A percentile compares a stretch with the other conserved stretches of the same genome.
Conservation (phyloP, 2,113 vertebrate species). For the Murina feae region DNA sequence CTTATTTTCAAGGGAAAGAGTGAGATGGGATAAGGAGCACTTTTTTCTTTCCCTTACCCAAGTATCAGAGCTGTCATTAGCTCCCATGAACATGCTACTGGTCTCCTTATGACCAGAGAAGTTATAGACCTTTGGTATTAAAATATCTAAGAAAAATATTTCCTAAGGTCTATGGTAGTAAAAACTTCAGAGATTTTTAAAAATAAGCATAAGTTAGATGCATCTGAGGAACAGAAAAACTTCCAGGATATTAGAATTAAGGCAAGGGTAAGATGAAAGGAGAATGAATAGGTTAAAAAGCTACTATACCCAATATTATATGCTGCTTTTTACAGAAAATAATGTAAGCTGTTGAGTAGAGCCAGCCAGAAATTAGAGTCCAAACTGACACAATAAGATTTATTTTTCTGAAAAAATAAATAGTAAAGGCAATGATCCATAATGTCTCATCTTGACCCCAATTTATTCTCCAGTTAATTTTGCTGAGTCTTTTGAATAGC, state of each 20-base stretch:
- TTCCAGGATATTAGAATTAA: neutral
- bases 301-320: neutral
- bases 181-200: neutral
- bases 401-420: neutral
- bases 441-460: neutral
- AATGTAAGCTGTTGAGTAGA: neutral
- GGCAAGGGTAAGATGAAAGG: neutral
- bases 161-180: neutral
- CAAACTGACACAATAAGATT: neutral
- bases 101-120: neutral
- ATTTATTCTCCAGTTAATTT: slow-evolving; percentile 30
- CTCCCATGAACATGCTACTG: neutral
- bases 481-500: neutral
- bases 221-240: slow-evolving; percentile 4
- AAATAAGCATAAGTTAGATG: neutral
- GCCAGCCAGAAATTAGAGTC: neutral
- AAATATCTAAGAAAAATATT: neutral
- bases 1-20: neutral
- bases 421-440: neutral
- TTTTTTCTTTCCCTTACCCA: neutral
- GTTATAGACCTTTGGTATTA: neutral
- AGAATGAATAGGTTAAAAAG: neutral
- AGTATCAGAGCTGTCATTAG: neutral
- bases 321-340: slow-evolving; percentile 40
- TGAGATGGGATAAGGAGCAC: neutral